Conservation (phyloP, 2,797 vertebrate species). For the Protosalanx chinensis region DNA sequence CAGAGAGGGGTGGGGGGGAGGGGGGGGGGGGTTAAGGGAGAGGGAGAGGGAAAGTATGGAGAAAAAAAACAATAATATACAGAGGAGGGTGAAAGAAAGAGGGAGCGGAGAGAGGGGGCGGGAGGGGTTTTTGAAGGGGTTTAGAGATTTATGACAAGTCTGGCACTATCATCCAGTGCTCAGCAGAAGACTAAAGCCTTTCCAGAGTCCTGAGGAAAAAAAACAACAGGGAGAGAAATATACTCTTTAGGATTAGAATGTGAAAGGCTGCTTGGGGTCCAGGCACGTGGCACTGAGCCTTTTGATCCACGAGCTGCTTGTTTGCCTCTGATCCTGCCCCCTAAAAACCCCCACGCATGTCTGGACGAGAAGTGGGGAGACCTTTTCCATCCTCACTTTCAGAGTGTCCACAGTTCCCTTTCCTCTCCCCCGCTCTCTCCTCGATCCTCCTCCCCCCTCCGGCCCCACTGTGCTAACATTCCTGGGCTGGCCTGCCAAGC, state of each 20-base stretch:
- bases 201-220: constrained; percentile 45
- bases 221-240: constrained; percentile 38
- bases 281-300: constrained; percentile 33
- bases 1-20: constrained; percentile 9
- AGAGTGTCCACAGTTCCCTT: constrained; percentile 24
- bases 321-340: constrained; percentile 36
- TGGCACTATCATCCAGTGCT: constrained; percentile 45
- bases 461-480: constrained; percentile 23
- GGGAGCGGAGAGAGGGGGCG: constrained; percentile 27
- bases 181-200: constrained; percentile 55
- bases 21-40: too few species aligned
- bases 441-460: not conserved
- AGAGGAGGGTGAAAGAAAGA: constrained; percentile 56
- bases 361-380: constrained; percentile 29
- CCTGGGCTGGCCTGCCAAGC: constrained; percentile 18
- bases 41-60: not conserved
- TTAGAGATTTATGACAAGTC: constrained; percentile 55
- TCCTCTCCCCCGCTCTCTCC: not conserved
- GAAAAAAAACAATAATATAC: constrained; percentile 21
- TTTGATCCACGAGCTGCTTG: constrained; percentile 20
- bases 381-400: constrained; percentile 50
- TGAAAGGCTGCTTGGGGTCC: constrained; percentile 25
- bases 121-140: constrained; percentile 2
- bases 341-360: constrained; percentile 28
- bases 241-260: constrained; percentile 33